A percentile compares a stretch with the other conserved stretches of the same genome.
phyloP scores from a whole-genome alignment of 2,888 invertebrate species.

The Drosophila helvetica region DNA sequence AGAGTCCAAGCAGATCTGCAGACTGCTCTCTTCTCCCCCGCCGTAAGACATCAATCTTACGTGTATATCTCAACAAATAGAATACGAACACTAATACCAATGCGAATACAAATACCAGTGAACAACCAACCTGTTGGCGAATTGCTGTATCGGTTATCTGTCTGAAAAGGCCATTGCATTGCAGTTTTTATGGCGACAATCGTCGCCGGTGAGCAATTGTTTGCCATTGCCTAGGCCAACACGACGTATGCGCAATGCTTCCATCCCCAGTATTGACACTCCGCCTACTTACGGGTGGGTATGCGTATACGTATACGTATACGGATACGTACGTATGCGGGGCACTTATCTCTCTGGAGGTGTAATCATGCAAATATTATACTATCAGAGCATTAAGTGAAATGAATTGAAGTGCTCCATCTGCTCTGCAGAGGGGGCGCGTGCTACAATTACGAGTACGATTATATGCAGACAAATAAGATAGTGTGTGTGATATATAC shows the following conservation, averaged over 20 bases:
- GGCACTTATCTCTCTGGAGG: constrained; percentile 14
- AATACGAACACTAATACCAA: no score
- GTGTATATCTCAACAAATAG: no score
- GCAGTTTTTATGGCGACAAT: constrained; percentile 26
- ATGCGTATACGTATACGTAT: no score
- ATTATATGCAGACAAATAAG: constrained; percentile 35
- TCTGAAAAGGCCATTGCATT: constrained; percentile 13
- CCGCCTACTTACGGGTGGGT: neutral
- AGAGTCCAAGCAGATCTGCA: no score
- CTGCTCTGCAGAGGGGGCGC: constrained; percentile 10
- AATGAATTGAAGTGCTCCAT: constrained; percentile 24
- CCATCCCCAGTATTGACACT: constrained; percentile 10
- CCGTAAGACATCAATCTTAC: no score
- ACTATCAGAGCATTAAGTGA: constrained; percentile 12
- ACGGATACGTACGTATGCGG: neutral
- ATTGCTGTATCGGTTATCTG: neutral
- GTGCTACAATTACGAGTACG: constrained; percentile 23
- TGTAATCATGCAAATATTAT: constrained; percentile 33
- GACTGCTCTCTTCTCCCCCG: no score
- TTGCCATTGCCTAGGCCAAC: constrained; percentile 36
- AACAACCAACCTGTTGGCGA: constrained; percentile 11
- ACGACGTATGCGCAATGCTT: constrained; percentile 59
- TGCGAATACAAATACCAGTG: neutral
- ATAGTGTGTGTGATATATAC: constrained; percentile 17
- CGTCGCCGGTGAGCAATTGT: constrained; percentile 36